Evolutionary conservation across 53 echinoderm and acorn worm genomes (phyloP).

Genomic region (Zoroaster sp.): DNA sequence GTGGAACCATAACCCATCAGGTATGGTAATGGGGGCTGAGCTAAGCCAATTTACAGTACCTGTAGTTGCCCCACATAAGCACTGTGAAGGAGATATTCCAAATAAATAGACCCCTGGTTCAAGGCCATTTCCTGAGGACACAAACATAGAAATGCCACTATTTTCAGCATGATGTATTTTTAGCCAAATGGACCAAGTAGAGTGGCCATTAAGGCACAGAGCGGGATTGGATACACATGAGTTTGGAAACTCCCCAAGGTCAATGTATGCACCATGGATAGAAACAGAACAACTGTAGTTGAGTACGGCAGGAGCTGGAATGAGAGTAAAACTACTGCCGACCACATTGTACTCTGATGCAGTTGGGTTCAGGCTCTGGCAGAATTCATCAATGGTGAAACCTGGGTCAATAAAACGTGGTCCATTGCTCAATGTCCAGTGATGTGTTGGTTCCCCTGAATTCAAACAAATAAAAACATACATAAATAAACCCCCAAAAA

Average conservation of each 20-base stretch:
- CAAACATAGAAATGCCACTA: neutral
- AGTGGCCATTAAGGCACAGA: neutral
- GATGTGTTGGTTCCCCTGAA: neutral
- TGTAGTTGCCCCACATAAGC: neutral
- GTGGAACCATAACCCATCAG: conserved; percentile 6
- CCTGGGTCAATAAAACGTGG: neutral
- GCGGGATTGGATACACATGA: neutral
- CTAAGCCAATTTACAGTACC: neutral
- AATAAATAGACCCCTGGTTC: too few relatives aligned
- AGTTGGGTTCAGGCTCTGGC: neutral
- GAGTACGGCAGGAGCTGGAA: neutral
- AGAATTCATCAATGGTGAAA: neutral
- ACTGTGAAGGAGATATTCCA: too few relatives aligned
- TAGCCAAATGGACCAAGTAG: conserved; percentile 35
- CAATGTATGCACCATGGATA: neutral
- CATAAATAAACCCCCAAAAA: too few relatives aligned
- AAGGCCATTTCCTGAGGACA: conserved; percentile 11
- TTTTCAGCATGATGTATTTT: neutral
- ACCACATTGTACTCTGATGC: neutral
- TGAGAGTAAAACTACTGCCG: neutral
- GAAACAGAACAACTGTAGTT: neutral
- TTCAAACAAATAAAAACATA: too few relatives aligned
- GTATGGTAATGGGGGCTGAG: neutral
- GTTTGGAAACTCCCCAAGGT: neutral
- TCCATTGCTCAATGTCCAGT: neutral